These are phyloP conservation scores for Parazoanthus swiftii DNA, from an alignment of 92 coral and sea anemone species.

Conservation along the genomic window DNA sequence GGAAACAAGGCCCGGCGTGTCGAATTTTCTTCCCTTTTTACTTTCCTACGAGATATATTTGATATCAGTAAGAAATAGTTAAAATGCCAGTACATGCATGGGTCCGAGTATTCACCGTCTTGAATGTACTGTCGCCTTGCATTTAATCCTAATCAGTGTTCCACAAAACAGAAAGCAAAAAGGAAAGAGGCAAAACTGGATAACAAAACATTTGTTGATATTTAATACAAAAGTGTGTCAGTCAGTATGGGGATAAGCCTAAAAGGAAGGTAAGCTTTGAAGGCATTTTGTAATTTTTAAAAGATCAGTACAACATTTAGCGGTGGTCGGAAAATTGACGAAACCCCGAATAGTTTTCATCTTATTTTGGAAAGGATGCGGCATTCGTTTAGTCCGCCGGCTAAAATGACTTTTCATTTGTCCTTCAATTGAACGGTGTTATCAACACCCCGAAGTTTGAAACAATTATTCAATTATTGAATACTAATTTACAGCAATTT, in stretches of 20 bases:
- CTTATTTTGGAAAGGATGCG: neutral
- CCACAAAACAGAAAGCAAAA: neutral
- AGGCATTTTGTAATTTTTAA: neutral
- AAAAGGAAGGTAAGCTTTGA: neutral
- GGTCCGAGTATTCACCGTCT: neutral
- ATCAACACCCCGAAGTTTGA: neutral
- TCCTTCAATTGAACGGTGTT: neutral
- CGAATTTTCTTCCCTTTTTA: constrained; percentile 11
- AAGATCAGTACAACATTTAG: neutral
- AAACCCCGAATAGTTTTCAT: neutral
- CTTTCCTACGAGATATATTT: constrained; percentile 26
- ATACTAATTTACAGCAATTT: too few relatives aligned
- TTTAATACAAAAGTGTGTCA: neutral
- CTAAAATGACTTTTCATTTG: neutral
- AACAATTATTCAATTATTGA: too few relatives aligned
- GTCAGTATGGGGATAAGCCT: neutral
- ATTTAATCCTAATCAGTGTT: neutral
- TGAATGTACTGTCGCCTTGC: neutral
- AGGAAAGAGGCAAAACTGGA: neutral
- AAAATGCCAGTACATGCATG: constrained; percentile 5
- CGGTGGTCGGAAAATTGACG: neutral
- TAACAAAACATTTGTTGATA: neutral
- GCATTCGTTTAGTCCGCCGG: neutral
- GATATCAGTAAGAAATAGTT: constrained; percentile 25
- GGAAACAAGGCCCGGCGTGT: constrained; percentile 28